Evolutionary conservation across 2,888 invertebrate species (phyloP), one percentile per base, ranked within the genome.

Genomic region (Furcula furcula): DNA sequence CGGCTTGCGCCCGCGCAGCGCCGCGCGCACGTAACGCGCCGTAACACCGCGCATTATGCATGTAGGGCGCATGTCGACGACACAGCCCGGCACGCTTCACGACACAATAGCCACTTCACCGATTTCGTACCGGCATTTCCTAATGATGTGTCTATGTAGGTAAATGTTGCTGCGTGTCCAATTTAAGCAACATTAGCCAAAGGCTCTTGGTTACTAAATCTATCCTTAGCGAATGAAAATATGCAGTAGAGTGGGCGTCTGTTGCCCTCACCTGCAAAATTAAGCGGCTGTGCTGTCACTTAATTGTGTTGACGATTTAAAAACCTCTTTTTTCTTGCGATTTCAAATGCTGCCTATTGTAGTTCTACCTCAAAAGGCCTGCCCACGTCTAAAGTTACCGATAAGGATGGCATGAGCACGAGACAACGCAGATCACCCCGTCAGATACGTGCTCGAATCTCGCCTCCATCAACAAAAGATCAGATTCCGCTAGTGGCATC

Each of bases 391-490:
- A 65, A 54, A 39, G 71, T 85, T 83, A 76, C 84, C 60, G 51
- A 63, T 53, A 64, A 71, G 59, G 73, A 73, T 70, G 75, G 72
- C 74, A 70, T 62, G 77, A 62, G 85, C 86, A 84, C 85, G 85
- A 77, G 87, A 74, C 84, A 77, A 62, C 50, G 59, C 53, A 61
- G 75, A 80, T 83, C 69, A 60, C 62, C 66, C 58, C 61, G 58
- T 56, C 57, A 70, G 77, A 81, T 80, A 78, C 70, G 70, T 66
- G 53, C 65, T 58, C 62, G 60, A 76, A 81, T 76, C 77, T 83
- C 75, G 80, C 80, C 69, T 74, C 69, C 73, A 72, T 79, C 83
- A 83, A 83, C 80, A 83, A 87, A 86, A 84, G 76, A 83, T 86
- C 83, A 46, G 44, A 75, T 86, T 82, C 70, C 76, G 69, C 58